Evolutionary conservation across 2,113 vertebrate species (phyloP), one percentile per base, ranked within the genome.

Genomic region (Aramus guarauna): DNA sequence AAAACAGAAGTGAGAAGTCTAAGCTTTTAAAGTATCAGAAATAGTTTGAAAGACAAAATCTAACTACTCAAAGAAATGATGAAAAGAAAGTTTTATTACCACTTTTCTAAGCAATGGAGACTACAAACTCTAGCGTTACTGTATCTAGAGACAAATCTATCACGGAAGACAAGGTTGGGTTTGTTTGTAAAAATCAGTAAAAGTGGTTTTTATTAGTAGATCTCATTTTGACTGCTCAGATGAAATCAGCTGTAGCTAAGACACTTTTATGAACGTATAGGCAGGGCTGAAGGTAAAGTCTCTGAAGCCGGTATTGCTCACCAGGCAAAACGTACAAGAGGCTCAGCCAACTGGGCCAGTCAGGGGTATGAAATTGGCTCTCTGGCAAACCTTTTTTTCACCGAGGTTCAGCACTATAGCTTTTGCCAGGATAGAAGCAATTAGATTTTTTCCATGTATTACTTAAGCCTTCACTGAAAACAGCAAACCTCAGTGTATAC

Each of bases 261-360:
- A 5, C 12, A 71, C 52, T 59, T 43, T 37, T 34, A 47, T 6
- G 12, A 37, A 92, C 1, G 1, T 2, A 45, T 0, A 76, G 9
- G 20, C 68, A 87, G 81, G 84, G 53, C 16, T 74, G 77, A 80
- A 94, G 24, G 22, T 11, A 27, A 83, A 78, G 55, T 43, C 50
- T 64, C 56, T 13, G 39, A 69, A 82, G 47, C 22, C 60, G 55
- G 1, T 12, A 20, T 0, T 41, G 47, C 24, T 90, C 37, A 23
- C 19, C 19, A 59, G 36, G 56, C 19, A 50, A 75, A 85, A 72
- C 0, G 5, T 11, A 88, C 6, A 15, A 15, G 21, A 62, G 41
- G 53, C 34, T n/a, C 67, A 80, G 78, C 29, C 69, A 90, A 76
- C 32, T 45, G 21, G 45, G 69, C 50, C 50, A 77, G 45, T 4